Evolutionary conservation across 2,888 invertebrate species (phyloP).

Genomic region (Ophioninae sp.): DNA sequence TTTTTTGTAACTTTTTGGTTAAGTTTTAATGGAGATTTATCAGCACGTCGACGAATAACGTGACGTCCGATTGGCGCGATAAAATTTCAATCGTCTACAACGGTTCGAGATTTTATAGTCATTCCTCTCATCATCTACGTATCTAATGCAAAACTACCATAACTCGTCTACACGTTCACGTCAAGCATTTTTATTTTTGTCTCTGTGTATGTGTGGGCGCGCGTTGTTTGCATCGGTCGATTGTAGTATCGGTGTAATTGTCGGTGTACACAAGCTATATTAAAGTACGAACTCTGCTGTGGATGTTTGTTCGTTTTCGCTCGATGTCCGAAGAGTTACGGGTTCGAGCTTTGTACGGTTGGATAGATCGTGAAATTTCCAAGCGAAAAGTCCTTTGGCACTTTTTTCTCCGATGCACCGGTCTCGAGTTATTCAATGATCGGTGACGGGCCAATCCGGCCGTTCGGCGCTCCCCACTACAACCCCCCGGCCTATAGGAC

Average conservation of each 20-base stretch:
- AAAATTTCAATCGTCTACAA: conserved; percentile 65
- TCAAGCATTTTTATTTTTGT: conserved; percentile 53
- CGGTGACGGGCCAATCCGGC: not conserved
- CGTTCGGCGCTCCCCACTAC: not conserved
- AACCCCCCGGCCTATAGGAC: not conserved
- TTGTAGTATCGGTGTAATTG: conserved; percentile 8
- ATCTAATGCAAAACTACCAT: conserved; percentile 62
- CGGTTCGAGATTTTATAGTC: conserved; percentile 62
- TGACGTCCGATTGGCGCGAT: conserved; percentile 62
- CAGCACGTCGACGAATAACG: conserved; percentile 53
- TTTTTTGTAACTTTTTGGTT: conserved; percentile 5
- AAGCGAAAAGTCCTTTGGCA: not conserved
- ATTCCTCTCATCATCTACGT: conserved; percentile 61
- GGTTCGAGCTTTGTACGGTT: not conserved
- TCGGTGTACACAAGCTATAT: conserved; percentile 26
- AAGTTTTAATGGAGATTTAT: not conserved
- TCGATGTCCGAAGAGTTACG: not conserved
- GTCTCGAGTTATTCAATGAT: not conserved
- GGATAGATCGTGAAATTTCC: not conserved
- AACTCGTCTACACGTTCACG: conserved; percentile 60
- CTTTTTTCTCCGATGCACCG: not conserved
- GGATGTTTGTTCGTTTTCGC: conserved; percentile 16
- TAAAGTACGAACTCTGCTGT: conserved; percentile 31
- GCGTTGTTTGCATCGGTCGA: conserved; percentile 5
- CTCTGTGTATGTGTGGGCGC: conserved; percentile 27